Conservation (phyloP, 2,113 vertebrate species). For the Peromyscus leucopus region DNA sequence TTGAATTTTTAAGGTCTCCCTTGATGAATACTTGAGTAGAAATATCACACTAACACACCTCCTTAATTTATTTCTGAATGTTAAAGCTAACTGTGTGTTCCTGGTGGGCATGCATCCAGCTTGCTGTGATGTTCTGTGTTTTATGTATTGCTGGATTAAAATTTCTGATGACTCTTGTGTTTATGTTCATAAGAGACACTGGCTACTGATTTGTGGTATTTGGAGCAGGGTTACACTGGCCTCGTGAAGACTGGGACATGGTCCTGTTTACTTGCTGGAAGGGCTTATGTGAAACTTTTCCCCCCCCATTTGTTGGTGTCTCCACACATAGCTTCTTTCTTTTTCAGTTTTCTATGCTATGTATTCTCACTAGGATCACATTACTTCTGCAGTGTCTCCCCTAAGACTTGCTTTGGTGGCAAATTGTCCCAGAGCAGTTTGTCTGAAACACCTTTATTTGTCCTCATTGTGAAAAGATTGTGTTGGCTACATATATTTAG, state of each 20-base stretch:
- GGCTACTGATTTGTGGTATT: neutral
- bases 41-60: fast-evolving
- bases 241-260: no score
- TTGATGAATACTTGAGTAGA: neutral
- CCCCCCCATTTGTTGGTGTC: neutral
- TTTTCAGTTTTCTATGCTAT: neutral
- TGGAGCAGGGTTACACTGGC: neutral
- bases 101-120: neutral
- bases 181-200: neutral
- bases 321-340: neutral
- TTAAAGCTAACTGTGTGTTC: neutral
- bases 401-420: neutral
- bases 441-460: neutral
- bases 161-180: neutral
- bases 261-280: neutral
- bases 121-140: no score
- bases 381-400: neutral
- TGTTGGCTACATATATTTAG: neutral
- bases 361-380: neutral
- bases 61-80: neutral
- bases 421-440: neutral
- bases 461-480: neutral
- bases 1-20: neutral
- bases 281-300: neutral
- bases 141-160: neutral